phyloP scores from a whole-genome alignment of 1,140 invertebrate species.

The Zaprionus vittiger region DNA sequence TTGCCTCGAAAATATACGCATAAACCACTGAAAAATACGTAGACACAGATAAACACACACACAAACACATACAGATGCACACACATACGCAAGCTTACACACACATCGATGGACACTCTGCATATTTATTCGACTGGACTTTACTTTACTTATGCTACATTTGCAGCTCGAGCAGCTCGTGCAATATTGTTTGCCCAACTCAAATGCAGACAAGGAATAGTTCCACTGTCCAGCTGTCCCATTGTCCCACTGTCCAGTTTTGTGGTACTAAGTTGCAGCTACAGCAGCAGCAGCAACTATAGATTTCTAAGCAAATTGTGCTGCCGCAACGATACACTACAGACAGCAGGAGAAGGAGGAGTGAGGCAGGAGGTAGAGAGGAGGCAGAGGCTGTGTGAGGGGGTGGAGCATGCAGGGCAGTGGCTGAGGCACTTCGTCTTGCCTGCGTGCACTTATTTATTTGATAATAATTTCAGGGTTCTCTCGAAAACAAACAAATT shows the following conservation, averaged over 20 bases:
- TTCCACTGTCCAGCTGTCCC: conserved; percentile 15
- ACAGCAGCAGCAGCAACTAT: conserved; percentile 20
- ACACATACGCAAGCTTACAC: conserved; percentile 5
- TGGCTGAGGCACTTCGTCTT: conserved; percentile 6
- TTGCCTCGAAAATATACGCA: conserved; percentile 63
- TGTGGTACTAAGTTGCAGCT: conserved; percentile 56
- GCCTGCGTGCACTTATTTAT: conserved; percentile 67
- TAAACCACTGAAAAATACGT: conserved; percentile 65
- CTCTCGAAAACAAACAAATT: conserved; percentile 70
- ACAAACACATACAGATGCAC: neutral
- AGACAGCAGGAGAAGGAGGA: neutral
- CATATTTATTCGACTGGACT: conserved; percentile 76
- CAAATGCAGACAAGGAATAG: conserved; percentile 49
- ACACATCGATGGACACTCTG: conserved; percentile 38
- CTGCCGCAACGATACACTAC: neutral
- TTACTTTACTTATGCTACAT: conserved; percentile 80
- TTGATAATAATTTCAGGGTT: conserved; percentile 71
- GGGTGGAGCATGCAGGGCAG: neutral
- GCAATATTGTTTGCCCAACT: conserved; percentile 68
- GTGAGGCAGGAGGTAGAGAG: neutral
- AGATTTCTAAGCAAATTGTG: conserved; percentile 51
- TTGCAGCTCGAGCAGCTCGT: conserved; percentile 43
- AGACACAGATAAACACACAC: conserved; percentile 21
- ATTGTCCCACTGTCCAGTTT: conserved; percentile 20
- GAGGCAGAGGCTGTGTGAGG: no score